Conservation (phyloP, 2,113 vertebrate genomes). For the Pitta sordida region DNA sequence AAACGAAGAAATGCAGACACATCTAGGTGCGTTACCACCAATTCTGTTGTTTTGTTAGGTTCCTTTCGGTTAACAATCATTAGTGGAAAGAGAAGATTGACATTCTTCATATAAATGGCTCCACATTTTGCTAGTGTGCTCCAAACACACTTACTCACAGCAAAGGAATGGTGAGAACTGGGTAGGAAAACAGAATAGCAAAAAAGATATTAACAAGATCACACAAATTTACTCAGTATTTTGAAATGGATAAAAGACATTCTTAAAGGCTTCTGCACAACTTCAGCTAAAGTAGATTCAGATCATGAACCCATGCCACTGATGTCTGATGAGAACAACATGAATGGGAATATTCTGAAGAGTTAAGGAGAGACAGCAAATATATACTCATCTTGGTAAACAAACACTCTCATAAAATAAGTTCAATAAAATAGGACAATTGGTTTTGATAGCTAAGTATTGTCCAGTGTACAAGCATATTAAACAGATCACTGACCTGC, state of each 20-base stretch:
- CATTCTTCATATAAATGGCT: neutral
- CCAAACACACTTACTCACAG: neutral
- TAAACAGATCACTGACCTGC: neutral
- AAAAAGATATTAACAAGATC: neutral
- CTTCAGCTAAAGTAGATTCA: neutral
- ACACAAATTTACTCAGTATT: neutral
- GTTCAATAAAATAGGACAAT: neutral
- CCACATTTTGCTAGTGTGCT: neutral
- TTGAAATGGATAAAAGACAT: neutral
- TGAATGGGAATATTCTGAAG: neutral
- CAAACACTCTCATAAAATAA: neutral
- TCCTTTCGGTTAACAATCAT: neutral
- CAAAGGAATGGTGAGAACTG: neutral
- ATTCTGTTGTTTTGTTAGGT: neutral
- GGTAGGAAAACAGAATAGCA: neutral
- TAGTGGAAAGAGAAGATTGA: neutral
- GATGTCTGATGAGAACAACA: accelerated
- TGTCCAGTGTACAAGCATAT: neutral
- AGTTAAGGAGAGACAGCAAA: neutral
- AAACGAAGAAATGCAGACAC: neutral
- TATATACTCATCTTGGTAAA: neutral
- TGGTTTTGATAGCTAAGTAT: neutral
- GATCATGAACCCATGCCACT: neutral
- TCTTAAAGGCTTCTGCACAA: neutral
- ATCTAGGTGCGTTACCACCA: neutral